Conservation (phyloP, 2,797 vertebrate genomes). For the Catostomus latipinnis region DNA sequence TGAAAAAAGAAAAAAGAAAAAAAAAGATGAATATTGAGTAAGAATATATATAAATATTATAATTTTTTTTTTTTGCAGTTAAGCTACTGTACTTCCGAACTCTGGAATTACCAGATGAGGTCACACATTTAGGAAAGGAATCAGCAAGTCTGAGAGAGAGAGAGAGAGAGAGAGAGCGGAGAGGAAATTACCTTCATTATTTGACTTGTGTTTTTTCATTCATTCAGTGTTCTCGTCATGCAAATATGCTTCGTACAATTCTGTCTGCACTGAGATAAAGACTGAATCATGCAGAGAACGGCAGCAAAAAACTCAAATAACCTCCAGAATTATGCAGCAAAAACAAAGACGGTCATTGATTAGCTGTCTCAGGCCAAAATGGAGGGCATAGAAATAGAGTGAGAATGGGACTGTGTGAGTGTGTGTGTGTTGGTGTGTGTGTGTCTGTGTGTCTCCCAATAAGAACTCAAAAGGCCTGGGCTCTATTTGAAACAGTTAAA, state of each 20-base stretch:
- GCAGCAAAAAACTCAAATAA: conserved; percentile 32
- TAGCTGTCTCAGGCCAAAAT: conserved; percentile 9
- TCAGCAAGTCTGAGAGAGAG: neutral
- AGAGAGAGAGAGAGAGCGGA: neutral
- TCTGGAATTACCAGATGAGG: no score
- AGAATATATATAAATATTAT: no score
- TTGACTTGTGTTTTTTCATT: conserved; percentile 68
- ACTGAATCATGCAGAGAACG: conserved; percentile 11
- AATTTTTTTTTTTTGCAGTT: no score
- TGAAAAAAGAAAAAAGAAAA: no score
- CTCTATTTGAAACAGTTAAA: neutral
- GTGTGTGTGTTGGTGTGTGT: no score
- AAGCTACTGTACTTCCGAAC: no score
- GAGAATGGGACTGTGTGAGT: neutral
- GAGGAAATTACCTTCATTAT: conserved; percentile 25
- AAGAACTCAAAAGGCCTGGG: no score
- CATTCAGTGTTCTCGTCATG: conserved; percentile 54
- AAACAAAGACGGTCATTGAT: conserved; percentile 35
- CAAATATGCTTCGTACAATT: conserved; percentile 13
- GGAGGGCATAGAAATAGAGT: conserved; percentile 7
- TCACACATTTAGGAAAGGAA: no score
- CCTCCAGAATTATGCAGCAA: conserved; percentile 25
- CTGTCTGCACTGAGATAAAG: conserved; percentile 36
- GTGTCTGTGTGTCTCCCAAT: no score
- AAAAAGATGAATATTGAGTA: no score